Percentiles rank a stretch among this genome's conserved stretches.
Evolutionary conservation across 2,888 invertebrate species (phyloP).

Genomic region (Heteromurus nitidus): DNA sequence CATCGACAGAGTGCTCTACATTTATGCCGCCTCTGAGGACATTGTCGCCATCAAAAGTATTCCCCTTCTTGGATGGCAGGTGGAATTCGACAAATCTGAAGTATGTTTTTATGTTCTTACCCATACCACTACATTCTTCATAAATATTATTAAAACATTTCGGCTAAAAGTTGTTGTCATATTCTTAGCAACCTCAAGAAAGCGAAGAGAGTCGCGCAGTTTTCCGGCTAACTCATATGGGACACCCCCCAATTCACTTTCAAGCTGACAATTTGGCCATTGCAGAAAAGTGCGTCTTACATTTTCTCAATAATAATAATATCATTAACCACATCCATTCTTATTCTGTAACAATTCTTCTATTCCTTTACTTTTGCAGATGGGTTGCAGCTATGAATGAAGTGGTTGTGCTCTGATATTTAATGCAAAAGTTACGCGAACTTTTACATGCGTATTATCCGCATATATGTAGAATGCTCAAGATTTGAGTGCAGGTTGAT

Average conservation of each 20-base stretch:
- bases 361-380: constrained; percentile 47
- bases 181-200: constrained; percentile 75
- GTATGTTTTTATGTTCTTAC: constrained; percentile 50
- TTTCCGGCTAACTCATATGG: constrained; percentile 77
- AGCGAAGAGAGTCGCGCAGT: constrained; percentile 76
- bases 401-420: constrained; percentile 69
- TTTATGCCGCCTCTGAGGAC: constrained; percentile 79
- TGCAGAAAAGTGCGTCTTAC: constrained; percentile 75
- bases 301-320: background rate
- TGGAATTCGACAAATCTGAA: constrained; percentile 72
- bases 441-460: no score
- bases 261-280: constrained; percentile 76
- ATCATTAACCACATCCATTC: no score
- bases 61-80: constrained; percentile 78
- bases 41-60: constrained; percentile 77
- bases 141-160: background rate
- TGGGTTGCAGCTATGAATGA: constrained; percentile 73
- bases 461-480: no score
- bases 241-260: constrained; percentile 77
- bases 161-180: no score
- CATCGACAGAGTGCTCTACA: constrained; percentile 78
- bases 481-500: no score
- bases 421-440: background rate
- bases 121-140: no score
- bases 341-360: constrained; percentile 14